phyloP scores from a whole-genome alignment of 2,888 invertebrate species.

The Rhopalosiphum nymphaeae region DNA sequence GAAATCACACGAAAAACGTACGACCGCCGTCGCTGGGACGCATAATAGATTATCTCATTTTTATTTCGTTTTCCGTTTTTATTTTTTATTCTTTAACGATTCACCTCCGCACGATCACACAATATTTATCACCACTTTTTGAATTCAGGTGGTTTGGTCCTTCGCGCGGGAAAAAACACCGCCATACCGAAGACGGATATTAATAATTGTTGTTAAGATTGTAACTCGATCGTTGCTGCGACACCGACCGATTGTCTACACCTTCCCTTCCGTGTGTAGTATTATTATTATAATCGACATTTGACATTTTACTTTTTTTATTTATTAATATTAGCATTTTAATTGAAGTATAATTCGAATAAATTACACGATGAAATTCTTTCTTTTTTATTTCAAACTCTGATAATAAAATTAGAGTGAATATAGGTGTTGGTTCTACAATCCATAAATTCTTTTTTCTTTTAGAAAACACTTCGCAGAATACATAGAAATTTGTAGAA shows the following conservation, averaged over 20 bases:
- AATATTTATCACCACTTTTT: neutral
- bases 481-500: no score
- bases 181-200: neutral
- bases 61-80: neutral
- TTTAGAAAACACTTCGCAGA: no score
- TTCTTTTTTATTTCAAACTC: no score
- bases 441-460: no score
- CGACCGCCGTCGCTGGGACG: neutral
- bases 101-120: neutral
- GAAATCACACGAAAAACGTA: constrained; percentile 6
- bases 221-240: neutral
- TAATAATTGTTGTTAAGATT: neutral
- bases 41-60: constrained; percentile 4
- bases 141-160: neutral
- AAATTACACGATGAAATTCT: no score
- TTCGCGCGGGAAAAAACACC: neutral
- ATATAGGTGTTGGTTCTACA: no score
- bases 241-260: neutral
- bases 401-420: no score
- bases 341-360: no score
- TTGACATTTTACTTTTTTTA: no score
- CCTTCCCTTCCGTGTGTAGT: neutral
- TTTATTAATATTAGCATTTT: no score
- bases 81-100: neutral
- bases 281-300: neutral